A percentile compares a stretch with the other conserved stretches of the same genome.
Evolutionary conservation across 2,797 vertebrate species (phyloP).

Genomic region (Myotis planiceps): DNA sequence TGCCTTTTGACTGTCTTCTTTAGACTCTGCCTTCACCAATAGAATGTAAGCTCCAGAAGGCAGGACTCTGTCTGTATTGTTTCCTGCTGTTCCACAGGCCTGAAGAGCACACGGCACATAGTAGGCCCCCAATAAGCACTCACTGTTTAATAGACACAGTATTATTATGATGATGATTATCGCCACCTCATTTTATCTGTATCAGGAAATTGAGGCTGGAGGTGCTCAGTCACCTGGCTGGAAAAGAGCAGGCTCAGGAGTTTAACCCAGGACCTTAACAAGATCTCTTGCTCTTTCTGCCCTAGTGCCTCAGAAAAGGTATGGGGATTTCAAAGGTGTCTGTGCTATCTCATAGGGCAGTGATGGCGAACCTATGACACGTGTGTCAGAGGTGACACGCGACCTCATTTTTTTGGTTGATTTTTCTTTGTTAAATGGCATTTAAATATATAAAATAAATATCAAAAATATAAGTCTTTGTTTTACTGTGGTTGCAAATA

Average conservation of each 20-base stretch:
- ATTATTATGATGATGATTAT: background rate
- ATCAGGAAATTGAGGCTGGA: background rate
- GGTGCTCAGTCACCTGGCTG: too few species aligned
- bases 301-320: background rate
- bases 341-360: background rate
- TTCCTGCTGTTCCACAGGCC: background rate
- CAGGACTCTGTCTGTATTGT: background rate
- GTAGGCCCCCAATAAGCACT: background rate
- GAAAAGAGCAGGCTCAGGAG: background rate
- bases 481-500: too few species aligned
- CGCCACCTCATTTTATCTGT: background rate
- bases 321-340: background rate
- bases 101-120: rapidly evolving
- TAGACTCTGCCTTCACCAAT: background rate
- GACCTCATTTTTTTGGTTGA: too few species aligned
- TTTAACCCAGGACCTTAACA: background rate
- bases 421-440: too few species aligned
- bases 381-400: too few species aligned
- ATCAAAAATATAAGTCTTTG: too few species aligned
- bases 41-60: background rate
- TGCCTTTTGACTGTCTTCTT: background rate
- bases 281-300: background rate
- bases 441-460: too few species aligned
- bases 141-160: too few species aligned
- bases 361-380: too few species aligned